Evolutionary conservation across 2,113 vertebrate species (phyloP).

Genomic region (Phoxinus phoxinus): DNA sequence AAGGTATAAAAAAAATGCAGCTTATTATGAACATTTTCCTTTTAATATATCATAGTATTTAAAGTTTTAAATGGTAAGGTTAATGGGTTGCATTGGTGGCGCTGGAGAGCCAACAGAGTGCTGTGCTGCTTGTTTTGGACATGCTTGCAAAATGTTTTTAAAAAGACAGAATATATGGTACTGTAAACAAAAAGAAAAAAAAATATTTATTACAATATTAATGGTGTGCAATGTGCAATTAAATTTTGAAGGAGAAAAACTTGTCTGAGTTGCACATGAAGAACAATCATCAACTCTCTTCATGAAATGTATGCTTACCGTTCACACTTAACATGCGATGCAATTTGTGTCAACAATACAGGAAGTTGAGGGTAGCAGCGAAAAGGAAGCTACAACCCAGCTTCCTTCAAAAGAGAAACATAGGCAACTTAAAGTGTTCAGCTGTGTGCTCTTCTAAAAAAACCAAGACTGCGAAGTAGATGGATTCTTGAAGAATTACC

Average conservation of each 20-base stretch:
- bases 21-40: neutral
- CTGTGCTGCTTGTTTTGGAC: neutral
- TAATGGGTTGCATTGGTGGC: neutral
- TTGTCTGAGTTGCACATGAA: neutral
- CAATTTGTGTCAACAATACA: constrained; percentile 53
- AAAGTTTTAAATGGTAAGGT: neutral
- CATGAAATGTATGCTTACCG: neutral
- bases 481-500: constrained; percentile 6
- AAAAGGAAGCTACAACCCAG: constrained; percentile 46
- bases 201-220: neutral
- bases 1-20: neutral
- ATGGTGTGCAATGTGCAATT: neutral
- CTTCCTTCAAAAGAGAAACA: constrained; percentile 3
- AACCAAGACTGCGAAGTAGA: neutral
- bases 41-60: neutral
- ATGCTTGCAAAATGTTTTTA: neutral
- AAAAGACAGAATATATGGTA: neutral
- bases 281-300: neutral
- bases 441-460: neutral
- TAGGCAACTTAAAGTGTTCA: neutral
- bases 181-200: neutral
- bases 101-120: neutral
- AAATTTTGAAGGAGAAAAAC: neutral
- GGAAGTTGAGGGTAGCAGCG: constrained; percentile 52
- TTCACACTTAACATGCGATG: constrained; percentile 34